A percentile compares a stretch with the other conserved stretches of the same genome.
phyloP scores from a whole-genome alignment of 2,113 vertebrate species.

The Setophaga petechia region DNA sequence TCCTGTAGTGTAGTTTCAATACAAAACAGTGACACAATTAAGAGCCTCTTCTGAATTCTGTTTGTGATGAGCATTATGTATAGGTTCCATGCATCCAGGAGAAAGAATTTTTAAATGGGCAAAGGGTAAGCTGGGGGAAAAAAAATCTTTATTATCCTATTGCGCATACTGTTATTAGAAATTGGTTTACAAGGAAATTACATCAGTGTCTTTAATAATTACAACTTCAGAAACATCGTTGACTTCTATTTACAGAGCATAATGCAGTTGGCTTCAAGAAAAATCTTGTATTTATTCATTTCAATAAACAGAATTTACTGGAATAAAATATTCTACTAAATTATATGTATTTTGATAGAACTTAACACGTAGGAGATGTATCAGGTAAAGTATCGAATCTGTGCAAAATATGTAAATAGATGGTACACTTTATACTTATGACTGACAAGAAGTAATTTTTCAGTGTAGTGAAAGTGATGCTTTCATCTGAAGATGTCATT shows the following conservation, averaged over 20 bases:
- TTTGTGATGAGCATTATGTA: background rate
- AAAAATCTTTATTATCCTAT: background rate
- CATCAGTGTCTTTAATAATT: background rate
- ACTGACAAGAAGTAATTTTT: slow-evolving; percentile 16
- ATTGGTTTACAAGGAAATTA: background rate
- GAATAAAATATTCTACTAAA: background rate
- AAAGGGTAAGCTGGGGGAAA: background rate
- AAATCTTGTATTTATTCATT: background rate
- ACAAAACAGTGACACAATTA: background rate
- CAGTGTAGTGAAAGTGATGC: background rate
- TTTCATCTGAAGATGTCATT: slow-evolving; percentile 58
- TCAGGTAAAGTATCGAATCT: background rate
- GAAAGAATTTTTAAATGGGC: background rate
- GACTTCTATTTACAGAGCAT: background rate
- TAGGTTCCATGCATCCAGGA: background rate
- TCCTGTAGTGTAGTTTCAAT: background rate
- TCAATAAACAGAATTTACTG: background rate
- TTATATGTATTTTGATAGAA: background rate
- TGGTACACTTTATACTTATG: background rate
- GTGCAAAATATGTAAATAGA: background rate
- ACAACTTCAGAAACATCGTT: background rate
- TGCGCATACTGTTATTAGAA: background rate
- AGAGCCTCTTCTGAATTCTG: background rate
- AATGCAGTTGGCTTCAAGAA: background rate
- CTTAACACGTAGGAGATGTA: background rate